Evolutionary conservation across 2,113 vertebrate species (phyloP).

Genomic region (Apteryx mantelli): DNA sequence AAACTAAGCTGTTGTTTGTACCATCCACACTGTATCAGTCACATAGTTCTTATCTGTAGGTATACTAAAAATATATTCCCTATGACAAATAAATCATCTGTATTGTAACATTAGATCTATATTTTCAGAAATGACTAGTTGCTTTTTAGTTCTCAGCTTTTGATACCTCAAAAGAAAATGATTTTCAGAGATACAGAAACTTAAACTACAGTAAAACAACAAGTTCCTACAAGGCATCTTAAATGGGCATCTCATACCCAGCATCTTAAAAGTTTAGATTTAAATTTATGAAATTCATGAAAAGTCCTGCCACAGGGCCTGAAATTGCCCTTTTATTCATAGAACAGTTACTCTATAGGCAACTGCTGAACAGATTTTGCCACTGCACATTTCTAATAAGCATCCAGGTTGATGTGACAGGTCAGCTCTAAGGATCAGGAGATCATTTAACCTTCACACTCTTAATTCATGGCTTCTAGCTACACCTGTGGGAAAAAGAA

Average conservation of each 20-base stretch:
- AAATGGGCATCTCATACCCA: background rate
- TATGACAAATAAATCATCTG: background rate
- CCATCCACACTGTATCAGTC: background rate
- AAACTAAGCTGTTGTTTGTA: background rate
- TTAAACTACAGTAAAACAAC: background rate
- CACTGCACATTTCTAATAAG: background rate
- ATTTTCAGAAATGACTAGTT: background rate
- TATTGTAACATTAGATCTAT: background rate
- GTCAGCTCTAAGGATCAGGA: background rate
- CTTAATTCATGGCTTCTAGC: background rate
- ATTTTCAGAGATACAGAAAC: background rate
- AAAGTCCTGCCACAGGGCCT: background rate
- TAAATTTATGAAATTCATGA: background rate
- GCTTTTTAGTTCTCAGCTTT: background rate
- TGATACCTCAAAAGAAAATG: background rate
- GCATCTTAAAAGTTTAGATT: background rate
- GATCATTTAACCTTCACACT: background rate
- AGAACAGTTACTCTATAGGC: background rate
- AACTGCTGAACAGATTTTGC: background rate
- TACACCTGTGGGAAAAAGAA: background rate
- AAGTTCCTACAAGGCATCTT: rapidly evolving
- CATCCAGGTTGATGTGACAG: background rate
- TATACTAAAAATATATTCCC: background rate
- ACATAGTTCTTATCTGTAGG: background rate
- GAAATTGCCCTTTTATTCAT: background rate